phyloP scores from a whole-genome alignment of 2,113 vertebrate species.

The Gopherus evgoodei region DNA sequence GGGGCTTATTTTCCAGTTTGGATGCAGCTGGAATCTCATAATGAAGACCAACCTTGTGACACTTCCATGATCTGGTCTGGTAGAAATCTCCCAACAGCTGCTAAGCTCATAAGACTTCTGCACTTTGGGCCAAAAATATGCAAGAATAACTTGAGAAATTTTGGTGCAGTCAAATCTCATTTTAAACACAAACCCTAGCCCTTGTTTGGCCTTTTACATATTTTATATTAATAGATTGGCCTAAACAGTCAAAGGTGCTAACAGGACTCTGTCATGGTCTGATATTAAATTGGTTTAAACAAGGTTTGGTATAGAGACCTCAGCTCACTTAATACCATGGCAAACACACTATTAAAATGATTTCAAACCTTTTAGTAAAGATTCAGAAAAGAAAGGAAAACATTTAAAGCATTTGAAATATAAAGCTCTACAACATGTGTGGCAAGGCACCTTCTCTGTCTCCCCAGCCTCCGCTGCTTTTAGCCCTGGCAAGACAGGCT shows the following conservation, averaged over 20 bases:
- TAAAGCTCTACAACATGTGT: background rate
- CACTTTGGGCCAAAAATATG: rapidly evolving
- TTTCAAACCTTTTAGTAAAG: background rate
- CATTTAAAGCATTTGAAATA: background rate
- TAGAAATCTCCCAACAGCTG: rapidly evolving
- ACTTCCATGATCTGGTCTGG: background rate
- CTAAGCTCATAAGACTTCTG: rapidly evolving
- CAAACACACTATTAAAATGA: background rate
- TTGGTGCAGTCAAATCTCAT: rapidly evolving
- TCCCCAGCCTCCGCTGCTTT: too few species aligned
- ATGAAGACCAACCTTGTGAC: background rate
- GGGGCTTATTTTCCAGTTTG: rapidly evolving
- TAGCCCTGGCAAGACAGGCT: too few species aligned
- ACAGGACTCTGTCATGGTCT: background rate
- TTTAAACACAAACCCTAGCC: rapidly evolving
- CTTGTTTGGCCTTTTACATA: background rate
- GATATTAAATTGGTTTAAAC: background rate
- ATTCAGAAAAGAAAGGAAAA: background rate
- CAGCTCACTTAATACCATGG: background rate
- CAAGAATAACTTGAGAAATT: background rate
- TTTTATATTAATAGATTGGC: background rate
- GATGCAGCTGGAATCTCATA: rapidly evolving
- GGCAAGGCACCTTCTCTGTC: too few species aligned
- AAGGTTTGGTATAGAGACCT: background rate
- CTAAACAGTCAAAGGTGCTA: background rate